These are phyloP conservation scores for Dysidea cf. avara DNA, from an alignment of 37 sponge, comb jelly and placozoan species.

Conservation along the genomic window DNA sequence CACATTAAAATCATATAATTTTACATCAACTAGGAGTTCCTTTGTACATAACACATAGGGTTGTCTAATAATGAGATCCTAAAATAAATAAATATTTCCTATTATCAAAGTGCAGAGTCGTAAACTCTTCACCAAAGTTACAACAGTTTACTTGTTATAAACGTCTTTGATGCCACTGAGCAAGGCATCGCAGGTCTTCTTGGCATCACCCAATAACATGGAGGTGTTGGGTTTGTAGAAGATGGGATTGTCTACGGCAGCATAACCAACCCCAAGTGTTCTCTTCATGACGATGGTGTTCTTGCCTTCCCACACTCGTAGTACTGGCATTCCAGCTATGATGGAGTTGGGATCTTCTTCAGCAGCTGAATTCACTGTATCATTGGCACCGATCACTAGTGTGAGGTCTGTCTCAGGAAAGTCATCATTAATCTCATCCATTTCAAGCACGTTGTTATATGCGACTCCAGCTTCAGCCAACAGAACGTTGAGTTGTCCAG, in stretches of 20 bases:
- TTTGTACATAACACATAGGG: too few relatives aligned
- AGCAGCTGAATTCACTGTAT: conserved; percentile 94
- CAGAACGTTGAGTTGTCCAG: conserved; percentile 94
- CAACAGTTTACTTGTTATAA: conserved; percentile 12
- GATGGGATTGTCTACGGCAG: conserved; percentile 95
- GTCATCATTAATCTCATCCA: conserved; percentile 89
- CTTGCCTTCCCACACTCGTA: conserved; percentile 86
- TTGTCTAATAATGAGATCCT: too few relatives aligned
- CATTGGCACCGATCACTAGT: conserved; percentile 91
- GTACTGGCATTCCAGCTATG: conserved; percentile 94
- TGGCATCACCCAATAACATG: conserved; percentile 97
- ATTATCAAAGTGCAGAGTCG: too few relatives aligned
- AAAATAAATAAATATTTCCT: too few relatives aligned
- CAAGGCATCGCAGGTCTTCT: conserved; percentile 91
- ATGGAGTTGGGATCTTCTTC: conserved; percentile 94
- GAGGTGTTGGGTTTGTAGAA: conserved; percentile 95
- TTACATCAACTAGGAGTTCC: too few relatives aligned
- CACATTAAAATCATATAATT: too few relatives aligned
- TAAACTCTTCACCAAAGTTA: not conserved
- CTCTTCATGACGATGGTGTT: conserved; percentile 92
- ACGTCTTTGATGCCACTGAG: conserved; percentile 58
- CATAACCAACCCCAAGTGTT: conserved; percentile 91
- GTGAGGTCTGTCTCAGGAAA: conserved; percentile 82
- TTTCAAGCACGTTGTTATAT: conserved; percentile 88
- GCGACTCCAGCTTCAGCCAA: conserved; percentile 95